Evolutionary conservation across 2,113 vertebrate species (phyloP).

Genomic region (Rhegmatorhina hoffmannsi): DNA sequence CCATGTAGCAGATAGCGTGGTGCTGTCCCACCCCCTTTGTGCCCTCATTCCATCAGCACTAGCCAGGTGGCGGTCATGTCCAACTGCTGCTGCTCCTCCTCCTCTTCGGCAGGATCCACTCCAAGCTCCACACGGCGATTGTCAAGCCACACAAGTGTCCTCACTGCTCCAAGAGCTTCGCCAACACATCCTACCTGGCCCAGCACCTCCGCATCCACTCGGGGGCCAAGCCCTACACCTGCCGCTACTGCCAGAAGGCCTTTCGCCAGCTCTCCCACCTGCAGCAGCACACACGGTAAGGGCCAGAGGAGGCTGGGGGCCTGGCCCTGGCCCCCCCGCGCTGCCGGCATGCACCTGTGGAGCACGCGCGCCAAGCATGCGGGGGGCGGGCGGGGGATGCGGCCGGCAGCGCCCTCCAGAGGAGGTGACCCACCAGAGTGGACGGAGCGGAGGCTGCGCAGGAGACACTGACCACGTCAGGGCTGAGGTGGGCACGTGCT

Average conservation of each 20-base stretch:
- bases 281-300: conserved; percentile 85
- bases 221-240: conserved; percentile 95
- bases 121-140: conserved; percentile 96
- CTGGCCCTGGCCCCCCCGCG: conserved; percentile 68
- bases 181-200: conserved; percentile 97
- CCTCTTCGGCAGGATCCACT: conserved; percentile 89
- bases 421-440: conserved; percentile 65
- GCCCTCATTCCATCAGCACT: conserved; percentile 67
- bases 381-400: conserved; percentile 75
- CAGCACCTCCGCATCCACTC: conserved; percentile 98
- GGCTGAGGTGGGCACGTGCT: conserved; percentile 61
- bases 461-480: conserved; percentile 63
- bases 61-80: conserved; percentile 69
- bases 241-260: conserved; percentile 90
- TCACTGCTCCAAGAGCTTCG: conserved; percentile 97
- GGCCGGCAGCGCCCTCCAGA: conserved; percentile 66
- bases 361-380: conserved; percentile 80
- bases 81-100: conserved; percentile 80
- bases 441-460: conserved; percentile 67
- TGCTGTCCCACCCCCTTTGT: conserved; percentile 70
- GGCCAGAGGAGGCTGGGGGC: conserved; percentile 78
- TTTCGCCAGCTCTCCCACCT: conserved; percentile 80
- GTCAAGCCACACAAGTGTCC: conserved; percentile 98
- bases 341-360: conserved; percentile 79
- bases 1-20: conserved; percentile 63